Percentiles rank a stretch among this genome's conserved stretches.
Evolutionary conservation across 1,140 invertebrate genomes (phyloP).

Genomic region (Anadara kagoshimensis): DNA sequence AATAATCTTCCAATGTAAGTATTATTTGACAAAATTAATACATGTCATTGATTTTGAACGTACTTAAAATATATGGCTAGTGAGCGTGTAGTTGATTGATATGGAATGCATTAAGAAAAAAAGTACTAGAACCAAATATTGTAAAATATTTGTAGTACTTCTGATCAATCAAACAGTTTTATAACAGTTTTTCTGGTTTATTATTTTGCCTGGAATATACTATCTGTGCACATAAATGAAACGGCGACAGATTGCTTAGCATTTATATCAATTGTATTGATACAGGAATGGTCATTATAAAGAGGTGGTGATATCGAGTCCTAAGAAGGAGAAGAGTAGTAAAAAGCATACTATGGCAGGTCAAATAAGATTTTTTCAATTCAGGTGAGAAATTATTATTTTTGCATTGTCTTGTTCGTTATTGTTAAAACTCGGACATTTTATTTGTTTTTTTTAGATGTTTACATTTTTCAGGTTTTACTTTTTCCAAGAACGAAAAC

Average conservation of each 20-base stretch:
- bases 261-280: not conserved
- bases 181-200: not conserved
- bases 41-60: too few species aligned
- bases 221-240: not conserved
- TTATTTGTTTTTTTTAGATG: too few species aligned
- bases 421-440: not conserved
- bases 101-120: too few species aligned
- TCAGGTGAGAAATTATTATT: conserved; percentile 24
- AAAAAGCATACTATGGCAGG: conserved; percentile 35
- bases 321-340: conserved; percentile 48
- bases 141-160: too few species aligned
- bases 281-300: conserved; percentile 43
- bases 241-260: too few species aligned
- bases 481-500: too few species aligned
- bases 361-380: conserved; percentile 47
- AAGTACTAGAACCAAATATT: too few species aligned
- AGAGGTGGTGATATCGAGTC: conserved; percentile 37
- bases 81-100: too few species aligned
- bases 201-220: not conserved
- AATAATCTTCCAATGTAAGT: conserved; percentile 29
- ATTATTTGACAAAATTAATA: too few species aligned
- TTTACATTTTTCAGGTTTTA: too few species aligned
- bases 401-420: not conserved
- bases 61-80: too few species aligned
- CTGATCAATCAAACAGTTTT: not conserved